Base-by-base conservation (phyloP, 2,113 vertebrate species). In the Gymnobelideus leadbeateri region DNA sequence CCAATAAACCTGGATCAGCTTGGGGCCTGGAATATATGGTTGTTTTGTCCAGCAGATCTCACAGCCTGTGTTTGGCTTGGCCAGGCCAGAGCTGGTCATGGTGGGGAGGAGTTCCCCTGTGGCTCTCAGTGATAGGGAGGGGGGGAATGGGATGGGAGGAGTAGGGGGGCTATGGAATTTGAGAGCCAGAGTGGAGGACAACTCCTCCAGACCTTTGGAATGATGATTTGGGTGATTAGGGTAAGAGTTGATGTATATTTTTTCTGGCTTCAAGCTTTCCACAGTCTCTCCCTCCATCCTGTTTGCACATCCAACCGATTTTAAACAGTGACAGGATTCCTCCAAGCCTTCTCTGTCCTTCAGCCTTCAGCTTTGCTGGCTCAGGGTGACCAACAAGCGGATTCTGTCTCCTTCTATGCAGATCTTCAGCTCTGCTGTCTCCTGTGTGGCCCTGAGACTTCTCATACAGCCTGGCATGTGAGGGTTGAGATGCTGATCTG, bases 61-160 rank as follows among this genome's bases (percentile, higher is more conserved):
- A 47, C 28, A 31, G 89, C 46, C 89, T 49, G 24, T 90, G 89
- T 90, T 90, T 90, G 89, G 46, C 10, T 90, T 90, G 89, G 89
- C 89, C 89, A 49, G 25, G 25, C 24, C 6, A 3, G 25, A 90
- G 89, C 26, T 51, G 46, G 47, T 47, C 25, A 43, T 90, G 47
- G 89, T 90, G 47, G 46, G 89, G 89, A 51, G 89, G 89, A 90
- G 89, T 90, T 90, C 46, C 89, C 61, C 61, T 24, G 89, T 49
- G 89, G 89, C 49, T 28, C 89, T 51, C 49, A 51, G 89, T 0
- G 1, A 51, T 28, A 50, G 89, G 89, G 47, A 50, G 46, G n/a
- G n/a, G 2, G 37, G 68, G 68, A 84, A 43, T 21, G 68, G n/a
- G n/a, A 43, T 43, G 68, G 61, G 61, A 68, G 57, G 57, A 37